These are phyloP conservation scores for Gymnocheta viridis DNA, from an alignment of 2,888 invertebrate genomes.

Conservation along the genomic window DNA sequence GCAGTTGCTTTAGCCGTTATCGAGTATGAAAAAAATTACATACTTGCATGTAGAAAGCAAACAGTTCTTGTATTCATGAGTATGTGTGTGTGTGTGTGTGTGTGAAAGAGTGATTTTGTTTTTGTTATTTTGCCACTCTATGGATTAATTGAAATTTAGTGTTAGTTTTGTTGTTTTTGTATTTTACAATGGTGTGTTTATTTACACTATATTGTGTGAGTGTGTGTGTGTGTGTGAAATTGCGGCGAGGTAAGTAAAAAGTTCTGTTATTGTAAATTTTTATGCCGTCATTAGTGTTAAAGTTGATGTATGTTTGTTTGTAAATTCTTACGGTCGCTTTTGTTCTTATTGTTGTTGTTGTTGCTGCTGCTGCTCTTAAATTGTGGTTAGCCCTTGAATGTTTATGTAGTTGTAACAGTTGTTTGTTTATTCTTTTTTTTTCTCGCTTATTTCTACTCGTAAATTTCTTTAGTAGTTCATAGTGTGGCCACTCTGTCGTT, in stretches of 20 bases:
- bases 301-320: slow-evolving; percentile 11
- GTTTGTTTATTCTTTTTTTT: slow-evolving; percentile 6
- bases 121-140: slow-evolving; percentile 39
- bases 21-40: neutral
- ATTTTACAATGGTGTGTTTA: slow-evolving; percentile 40
- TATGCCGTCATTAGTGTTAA: slow-evolving; percentile 20
- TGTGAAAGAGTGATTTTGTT: slow-evolving; percentile 19
- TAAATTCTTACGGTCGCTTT: neutral
- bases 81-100: slow-evolving; percentile 15
- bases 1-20: neutral
- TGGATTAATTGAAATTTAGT: slow-evolving; percentile 65
- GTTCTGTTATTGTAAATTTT: slow-evolving; percentile 4
- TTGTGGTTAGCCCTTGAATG: slow-evolving; percentile 35
- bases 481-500: neutral
- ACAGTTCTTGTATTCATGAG: neutral
- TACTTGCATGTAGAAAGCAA: neutral
- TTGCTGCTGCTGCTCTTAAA: slow-evolving; percentile 5
- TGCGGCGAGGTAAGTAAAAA: slow-evolving; percentile 9
- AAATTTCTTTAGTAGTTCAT: neutral
- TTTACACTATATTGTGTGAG: slow-evolving; percentile 4
- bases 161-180: slow-evolving; percentile 51
- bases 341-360: slow-evolving; percentile 10
- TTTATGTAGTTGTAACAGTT: slow-evolving; percentile 16
- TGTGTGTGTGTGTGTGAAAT: neutral
- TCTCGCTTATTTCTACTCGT: neutral